These are phyloP conservation scores for Ruditapes philippinarum DNA, from an alignment of 1,140 invertebrate species.

Conservation along the genomic window DNA sequence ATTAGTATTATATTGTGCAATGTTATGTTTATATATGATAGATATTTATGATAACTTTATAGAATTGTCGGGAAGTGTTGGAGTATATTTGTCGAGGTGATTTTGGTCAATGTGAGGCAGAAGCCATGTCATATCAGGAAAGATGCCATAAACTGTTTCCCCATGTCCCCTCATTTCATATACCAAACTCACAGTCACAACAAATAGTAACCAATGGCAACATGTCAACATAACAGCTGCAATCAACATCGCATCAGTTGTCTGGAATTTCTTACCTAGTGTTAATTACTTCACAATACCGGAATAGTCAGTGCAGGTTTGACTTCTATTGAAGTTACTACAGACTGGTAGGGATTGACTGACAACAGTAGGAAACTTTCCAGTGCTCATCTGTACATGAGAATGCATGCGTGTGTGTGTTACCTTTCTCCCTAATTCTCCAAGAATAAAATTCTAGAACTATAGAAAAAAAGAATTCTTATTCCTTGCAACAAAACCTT, in stretches of 20 bases:
- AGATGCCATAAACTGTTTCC: constrained; percentile 92
- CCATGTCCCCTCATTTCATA: constrained; percentile 85
- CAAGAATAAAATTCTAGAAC: constrained; percentile 87
- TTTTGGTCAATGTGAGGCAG: constrained; percentile 91
- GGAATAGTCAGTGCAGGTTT: neutral
- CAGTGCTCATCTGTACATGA: neutral
- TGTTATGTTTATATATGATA: too few species aligned
- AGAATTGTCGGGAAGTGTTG: constrained; percentile 93
- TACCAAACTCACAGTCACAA: constrained; percentile 72
- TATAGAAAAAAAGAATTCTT: constrained; percentile 86
- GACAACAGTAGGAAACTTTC: neutral
- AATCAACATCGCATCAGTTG: neutral
- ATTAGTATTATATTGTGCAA: too few species aligned
- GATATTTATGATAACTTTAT: too few species aligned
- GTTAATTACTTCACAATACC: constrained; percentile 60
- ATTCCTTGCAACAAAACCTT: too few species aligned
- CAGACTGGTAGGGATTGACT: neutral
- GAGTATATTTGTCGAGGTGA: constrained; percentile 92
- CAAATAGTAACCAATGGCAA: constrained; percentile 78
- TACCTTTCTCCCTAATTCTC: constrained; percentile 64
- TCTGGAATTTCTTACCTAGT: neutral
- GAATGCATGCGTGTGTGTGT: neutral
- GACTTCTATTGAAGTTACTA: constrained; percentile 21
- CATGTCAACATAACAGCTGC: constrained; percentile 67
- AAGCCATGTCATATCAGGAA: constrained; percentile 90